phyloP scores from a whole-genome alignment of 2,797 vertebrate genomes.

The Momotus momota region DNA sequence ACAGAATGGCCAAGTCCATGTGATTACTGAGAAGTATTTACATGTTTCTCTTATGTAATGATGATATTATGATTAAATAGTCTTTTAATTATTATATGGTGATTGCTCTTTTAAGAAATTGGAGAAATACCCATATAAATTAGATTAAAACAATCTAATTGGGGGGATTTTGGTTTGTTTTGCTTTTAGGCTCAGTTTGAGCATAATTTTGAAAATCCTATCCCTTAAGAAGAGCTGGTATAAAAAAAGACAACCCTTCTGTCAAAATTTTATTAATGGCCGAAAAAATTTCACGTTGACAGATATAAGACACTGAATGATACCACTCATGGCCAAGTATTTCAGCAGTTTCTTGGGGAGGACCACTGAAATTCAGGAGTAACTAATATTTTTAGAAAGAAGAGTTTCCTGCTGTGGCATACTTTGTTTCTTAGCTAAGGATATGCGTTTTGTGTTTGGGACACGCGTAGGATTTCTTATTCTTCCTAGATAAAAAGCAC shows the following conservation, averaged over 20 bases:
- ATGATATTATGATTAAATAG: background rate
- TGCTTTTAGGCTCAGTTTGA: background rate
- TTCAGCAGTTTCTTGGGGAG: background rate
- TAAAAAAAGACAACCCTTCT: background rate
- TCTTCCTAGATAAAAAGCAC: background rate
- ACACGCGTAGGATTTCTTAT: background rate
- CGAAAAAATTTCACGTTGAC: background rate
- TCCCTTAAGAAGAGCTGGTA: background rate
- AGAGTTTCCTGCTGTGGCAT: background rate
- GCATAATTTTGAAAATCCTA: background rate
- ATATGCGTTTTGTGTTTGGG: background rate
- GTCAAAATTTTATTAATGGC: background rate
- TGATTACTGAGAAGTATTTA: background rate
- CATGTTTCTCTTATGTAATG: background rate
- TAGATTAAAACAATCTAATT: background rate
- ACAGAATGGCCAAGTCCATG: background rate
- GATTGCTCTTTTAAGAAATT: background rate
- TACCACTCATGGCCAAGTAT: background rate
- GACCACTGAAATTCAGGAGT: background rate
- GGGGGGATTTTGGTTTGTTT: background rate
- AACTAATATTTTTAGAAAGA: background rate
- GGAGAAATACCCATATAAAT: rapidly evolving
- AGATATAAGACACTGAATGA: background rate
- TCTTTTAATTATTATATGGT: background rate
- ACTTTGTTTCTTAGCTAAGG: background rate